These are phyloP conservation scores for Hemiscyllium ocellatum DNA, from an alignment of 2,113 vertebrate species.

Conservation along the genomic window DNA sequence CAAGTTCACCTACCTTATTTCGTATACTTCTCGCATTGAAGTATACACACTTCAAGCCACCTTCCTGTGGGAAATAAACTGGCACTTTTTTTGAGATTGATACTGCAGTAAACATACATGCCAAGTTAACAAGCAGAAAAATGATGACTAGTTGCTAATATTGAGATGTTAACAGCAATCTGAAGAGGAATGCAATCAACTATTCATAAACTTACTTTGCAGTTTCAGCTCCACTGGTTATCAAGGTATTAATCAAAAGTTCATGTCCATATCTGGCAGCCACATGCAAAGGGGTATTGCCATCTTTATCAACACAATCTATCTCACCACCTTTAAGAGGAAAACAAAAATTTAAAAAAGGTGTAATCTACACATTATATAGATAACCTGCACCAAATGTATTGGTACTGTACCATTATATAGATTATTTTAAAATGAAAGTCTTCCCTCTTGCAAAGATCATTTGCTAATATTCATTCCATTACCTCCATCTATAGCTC, in stretches of 20 bases:
- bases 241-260: conserved; percentile 90
- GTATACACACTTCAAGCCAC: too few relatives aligned
- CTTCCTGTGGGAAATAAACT: neutral
- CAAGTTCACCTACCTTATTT: too few relatives aligned
- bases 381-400: neutral
- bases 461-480: neutral
- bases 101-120: neutral
- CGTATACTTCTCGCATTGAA: too few relatives aligned
- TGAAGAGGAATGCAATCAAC: neutral
- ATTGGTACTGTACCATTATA: neutral
- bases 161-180: neutral
- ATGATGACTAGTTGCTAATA: neutral
- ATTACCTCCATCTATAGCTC: neutral
- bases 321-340: conserved; percentile 77
- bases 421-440: neutral
- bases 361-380: neutral
- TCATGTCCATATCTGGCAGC: conserved; percentile 90
- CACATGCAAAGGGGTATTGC: conserved; percentile 91
- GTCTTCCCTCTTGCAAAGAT: neutral
- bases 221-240: conserved; percentile 84
- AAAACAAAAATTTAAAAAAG: neutral
- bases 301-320: conserved; percentile 89
- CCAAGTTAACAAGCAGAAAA: neutral
- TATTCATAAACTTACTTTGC: conserved; percentile 65
- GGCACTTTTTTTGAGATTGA: neutral